Evolutionary conservation across 2,888 invertebrate genomes (phyloP), one percentile per base, ranked within the genome.

Genomic region (Nemotelus nigrinus): DNA sequence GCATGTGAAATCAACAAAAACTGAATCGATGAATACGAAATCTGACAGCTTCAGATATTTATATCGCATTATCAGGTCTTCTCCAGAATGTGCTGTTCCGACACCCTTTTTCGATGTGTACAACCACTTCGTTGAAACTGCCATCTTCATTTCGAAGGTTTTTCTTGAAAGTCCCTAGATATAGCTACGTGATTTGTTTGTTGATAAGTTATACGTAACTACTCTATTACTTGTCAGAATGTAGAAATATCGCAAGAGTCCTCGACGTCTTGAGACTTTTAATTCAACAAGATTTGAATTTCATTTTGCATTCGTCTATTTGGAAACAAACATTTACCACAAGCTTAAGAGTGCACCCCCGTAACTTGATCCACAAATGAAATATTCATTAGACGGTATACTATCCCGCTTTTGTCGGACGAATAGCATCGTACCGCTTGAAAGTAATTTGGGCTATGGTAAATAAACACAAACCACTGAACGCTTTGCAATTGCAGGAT

Each of bases 341-440:
- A 41, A 63, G 3, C 41, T 3, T 41, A 8, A 63, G 4, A 47
- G 39, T 55, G 58, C 3, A 39, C 48, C 63, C 63, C 50, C 63
- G 63, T 50, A 74, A 76, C 67, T 76, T 77, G 64, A 71, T 70
- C 76, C 82, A 79, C 80, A 82, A 84, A 83, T 84, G 83, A 84
- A 84, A 83, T 83, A 84, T 84, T 84, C 83, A 83, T 84, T 83
- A 84, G 82, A 82, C 47, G 48, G 43, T 63, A 63, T 63, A 63
- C 39, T 43, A 63, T 63, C 43, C 48, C 44, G 74, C 6, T 48
- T 58, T 58, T 43, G 39, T 55, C 10, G 70, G 70, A 55, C 7
- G 70, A 82, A 80, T 80, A 81, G 81, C 79, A 80, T 80, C 80
- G 77, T 81, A 78, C 77, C 80, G 79, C 78, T 80, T 63, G 60